Base-by-base conservation (phyloP, 2,113 vertebrate genomes). In the Cervus canadensis region DNA sequence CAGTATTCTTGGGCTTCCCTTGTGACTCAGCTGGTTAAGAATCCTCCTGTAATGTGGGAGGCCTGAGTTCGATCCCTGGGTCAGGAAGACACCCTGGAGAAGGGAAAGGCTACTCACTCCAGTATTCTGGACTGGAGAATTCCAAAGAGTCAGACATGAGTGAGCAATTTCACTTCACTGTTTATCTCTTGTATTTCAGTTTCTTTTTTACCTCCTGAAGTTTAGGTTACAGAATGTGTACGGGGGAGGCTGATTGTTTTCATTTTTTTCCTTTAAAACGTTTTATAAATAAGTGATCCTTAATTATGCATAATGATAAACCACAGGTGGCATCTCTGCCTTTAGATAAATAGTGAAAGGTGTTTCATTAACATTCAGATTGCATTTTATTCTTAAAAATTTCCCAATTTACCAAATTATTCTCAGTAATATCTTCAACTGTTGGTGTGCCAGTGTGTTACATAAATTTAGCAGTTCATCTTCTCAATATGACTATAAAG, bases 301-400 rank as follows among this genome's bases (percentile, higher is more conserved):
- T 94, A 93, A 56, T 57, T 95, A n/a, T 57, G 30, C 36, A 88
- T 96, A 56, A 36, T 76, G 3, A 43, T 97, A 48, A 93, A 50
- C 19, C 36, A 67, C 28, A 90, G 17, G 21, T 92, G n/a, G 19
- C 60, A 94, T 87, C 6, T 90, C 36, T 90, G 56, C 36, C 56
- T 83, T 96, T 95, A 91, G 85, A 36, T 95, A 90, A 84, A 50
- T 54, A 94, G 15, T 92, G 23, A 87, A 64, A 89, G 28, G 14
- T 67, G 16, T 93, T 95, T 89, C 9, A 78, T 59, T 97, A 87
- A 93, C 93, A 95, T 95, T 85, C n/a, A 84, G 4, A 17, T 90
- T 89, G 15, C 23, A 33, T 85, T 95, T 96, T 88, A 57, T 81
- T 92, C 91, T 83, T 33, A 36, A 94, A 81, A 92, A 8, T 92